Evolutionary conservation across 2,888 invertebrate species (phyloP).

Genomic region (Ommatoiulus sabulosus): DNA sequence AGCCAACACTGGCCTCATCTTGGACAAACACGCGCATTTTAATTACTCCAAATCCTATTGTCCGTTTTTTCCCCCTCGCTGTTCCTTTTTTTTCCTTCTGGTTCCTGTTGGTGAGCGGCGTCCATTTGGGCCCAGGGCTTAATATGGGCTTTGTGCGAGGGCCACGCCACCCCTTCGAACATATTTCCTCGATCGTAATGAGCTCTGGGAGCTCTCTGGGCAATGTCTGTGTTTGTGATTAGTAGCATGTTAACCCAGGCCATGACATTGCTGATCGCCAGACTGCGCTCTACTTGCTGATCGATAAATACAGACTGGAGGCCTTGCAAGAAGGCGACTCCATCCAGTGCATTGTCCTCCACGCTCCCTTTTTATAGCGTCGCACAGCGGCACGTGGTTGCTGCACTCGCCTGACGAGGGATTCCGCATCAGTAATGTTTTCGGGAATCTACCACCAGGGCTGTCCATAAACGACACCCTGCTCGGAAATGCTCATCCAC

Average conservation of each 20-base stretch:
- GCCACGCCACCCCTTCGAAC: neutral
- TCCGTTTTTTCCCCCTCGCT: neutral
- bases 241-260: conserved; percentile 50
- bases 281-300: conserved; percentile 24
- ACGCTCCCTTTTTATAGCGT: neutral
- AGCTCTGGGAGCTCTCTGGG: neutral
- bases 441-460: neutral
- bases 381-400: neutral
- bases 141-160: neutral
- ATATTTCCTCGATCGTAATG: conserved; percentile 9
- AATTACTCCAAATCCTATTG: neutral
- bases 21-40: neutral
- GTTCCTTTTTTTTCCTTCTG: too few relatives aligned
- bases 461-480: neutral
- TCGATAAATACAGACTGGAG: conserved; percentile 42
- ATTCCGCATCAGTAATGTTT: neutral
- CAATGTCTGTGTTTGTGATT: conserved; percentile 36
- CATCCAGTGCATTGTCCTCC: conserved; percentile 47
- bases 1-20: neutral
- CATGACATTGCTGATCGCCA: conserved; percentile 47
- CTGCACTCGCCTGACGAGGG: neutral
- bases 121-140: neutral
- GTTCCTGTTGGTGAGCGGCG: neutral
- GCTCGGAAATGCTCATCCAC: too few relatives aligned
- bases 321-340: neutral